Conservation (phyloP, 2,113 vertebrate genomes). For the Oxyura jamaicensis region DNA sequence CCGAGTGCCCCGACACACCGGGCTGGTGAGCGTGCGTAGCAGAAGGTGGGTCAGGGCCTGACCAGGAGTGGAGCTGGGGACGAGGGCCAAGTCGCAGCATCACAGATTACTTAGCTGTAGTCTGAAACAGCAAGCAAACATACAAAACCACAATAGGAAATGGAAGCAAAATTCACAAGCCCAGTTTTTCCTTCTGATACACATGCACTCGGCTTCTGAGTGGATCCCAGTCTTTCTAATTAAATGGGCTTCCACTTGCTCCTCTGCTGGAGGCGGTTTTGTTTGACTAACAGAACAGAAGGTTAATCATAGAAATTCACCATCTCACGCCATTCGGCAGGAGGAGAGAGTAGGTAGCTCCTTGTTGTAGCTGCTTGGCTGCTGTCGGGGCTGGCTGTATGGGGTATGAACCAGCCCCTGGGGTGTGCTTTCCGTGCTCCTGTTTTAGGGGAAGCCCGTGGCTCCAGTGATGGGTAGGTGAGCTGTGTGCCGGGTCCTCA, state of each 20-base stretch:
- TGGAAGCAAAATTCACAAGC: background rate
- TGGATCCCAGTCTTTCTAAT: constrained; percentile 28
- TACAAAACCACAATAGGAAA: background rate
- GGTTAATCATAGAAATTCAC: constrained; percentile 69
- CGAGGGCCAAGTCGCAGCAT: background rate
- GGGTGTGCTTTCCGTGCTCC: background rate
- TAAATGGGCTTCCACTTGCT: constrained; percentile 38
- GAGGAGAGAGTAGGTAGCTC: background rate
- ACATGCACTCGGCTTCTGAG: background rate
- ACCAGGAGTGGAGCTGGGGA: background rate
- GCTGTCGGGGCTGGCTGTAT: background rate
- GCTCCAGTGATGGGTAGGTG: background rate
- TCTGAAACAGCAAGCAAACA: background rate
- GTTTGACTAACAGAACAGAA: constrained; percentile 68
- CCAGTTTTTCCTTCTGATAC: background rate
- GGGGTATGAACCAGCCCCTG: background rate
- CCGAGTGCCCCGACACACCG: background rate
- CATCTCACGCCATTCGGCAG: background rate
- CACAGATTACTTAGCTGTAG: background rate
- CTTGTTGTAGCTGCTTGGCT: background rate
- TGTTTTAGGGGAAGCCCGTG: background rate
- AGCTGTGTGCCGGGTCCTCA: background rate
- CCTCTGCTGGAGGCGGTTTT: constrained; percentile 57
- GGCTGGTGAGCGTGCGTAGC: background rate
- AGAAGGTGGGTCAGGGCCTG: background rate